A percentile compares a stretch with the other conserved stretches of the same genome.
Conservation (phyloP, 1,140 invertebrate species). For the Belonocnema kinseyi region DNA sequence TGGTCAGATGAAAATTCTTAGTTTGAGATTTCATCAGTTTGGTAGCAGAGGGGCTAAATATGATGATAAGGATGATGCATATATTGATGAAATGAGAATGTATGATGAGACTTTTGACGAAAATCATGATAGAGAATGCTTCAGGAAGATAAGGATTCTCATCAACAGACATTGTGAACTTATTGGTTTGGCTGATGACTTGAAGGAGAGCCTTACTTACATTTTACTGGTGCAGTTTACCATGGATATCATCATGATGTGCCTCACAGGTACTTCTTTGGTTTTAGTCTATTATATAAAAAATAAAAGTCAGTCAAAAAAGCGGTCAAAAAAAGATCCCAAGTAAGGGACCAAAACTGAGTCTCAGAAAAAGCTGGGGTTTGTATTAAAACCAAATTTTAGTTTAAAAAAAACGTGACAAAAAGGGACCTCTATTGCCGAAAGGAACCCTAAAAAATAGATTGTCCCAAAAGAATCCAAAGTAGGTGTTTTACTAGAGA, state of each 20-base stretch:
- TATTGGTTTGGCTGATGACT: neutral
- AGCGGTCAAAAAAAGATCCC: neutral
- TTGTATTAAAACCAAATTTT: too few relatives aligned
- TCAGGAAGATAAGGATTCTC: neutral
- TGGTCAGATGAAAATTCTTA: neutral
- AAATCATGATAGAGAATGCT: neutral
- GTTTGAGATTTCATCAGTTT: constrained; percentile 3
- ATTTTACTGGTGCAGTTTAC: constrained; percentile 12
- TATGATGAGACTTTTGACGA: neutral
- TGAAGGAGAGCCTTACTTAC: constrained; percentile 16
- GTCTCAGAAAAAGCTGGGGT: too few relatives aligned
- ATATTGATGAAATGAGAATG: neutral
- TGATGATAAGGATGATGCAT: neutral
- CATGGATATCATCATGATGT: constrained; percentile 24
- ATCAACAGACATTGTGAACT: constrained; percentile 3
- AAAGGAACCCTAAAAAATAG: too few relatives aligned
- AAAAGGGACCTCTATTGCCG: too few relatives aligned
- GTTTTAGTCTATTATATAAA: neutral
- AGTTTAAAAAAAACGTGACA: too few relatives aligned
- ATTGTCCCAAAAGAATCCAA: too few relatives aligned
- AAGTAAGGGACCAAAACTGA: too few relatives aligned
- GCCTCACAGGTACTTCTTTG: constrained; percentile 2
- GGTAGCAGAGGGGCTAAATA: neutral
- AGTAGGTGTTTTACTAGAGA: too few relatives aligned
- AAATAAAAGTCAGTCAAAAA: neutral